Evolutionary conservation across 1,140 invertebrate genomes (phyloP).

Genomic region (Saccostrea cuccullata): DNA sequence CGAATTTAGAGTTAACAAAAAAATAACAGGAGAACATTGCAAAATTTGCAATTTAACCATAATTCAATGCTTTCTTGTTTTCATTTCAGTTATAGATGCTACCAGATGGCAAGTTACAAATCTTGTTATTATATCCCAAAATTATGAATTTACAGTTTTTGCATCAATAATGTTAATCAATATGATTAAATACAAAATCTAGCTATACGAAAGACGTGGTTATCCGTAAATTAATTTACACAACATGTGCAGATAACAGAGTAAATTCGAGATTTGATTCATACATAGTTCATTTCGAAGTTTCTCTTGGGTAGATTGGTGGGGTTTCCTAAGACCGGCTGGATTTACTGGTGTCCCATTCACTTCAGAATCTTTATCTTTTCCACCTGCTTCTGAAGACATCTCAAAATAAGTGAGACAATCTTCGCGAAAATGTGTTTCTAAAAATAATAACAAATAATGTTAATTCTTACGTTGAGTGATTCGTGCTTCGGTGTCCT

Average conservation of each 20-base stretch:
- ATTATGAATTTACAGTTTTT: not conserved
- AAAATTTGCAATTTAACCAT: too few relatives aligned
- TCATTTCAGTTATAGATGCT: too few relatives aligned
- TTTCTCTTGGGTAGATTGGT: constrained; percentile 48
- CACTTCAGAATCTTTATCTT: not conserved
- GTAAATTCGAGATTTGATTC: not conserved
- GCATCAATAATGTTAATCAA: not conserved
- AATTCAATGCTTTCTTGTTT: too few relatives aligned
- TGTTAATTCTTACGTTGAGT: not conserved
- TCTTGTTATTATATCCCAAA: too few relatives aligned
- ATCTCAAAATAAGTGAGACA: constrained; percentile 31
- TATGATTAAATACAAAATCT: not conserved
- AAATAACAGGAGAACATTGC: too few relatives aligned
- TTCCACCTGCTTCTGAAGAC: constrained; percentile 16
- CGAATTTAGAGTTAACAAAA: too few relatives aligned
- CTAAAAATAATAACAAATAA: constrained; percentile 18
- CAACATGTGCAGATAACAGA: constrained; percentile 37
- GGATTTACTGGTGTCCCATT: not conserved
- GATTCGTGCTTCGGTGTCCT: too few relatives aligned
- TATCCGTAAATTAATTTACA: constrained; percentile 1
- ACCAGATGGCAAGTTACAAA: too few relatives aligned
- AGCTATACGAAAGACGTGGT: not conserved
- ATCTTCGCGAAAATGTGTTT: constrained; percentile 24
- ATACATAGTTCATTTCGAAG: constrained; percentile 44
- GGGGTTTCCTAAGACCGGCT: constrained; percentile 36